A percentile compares a stretch with the other conserved stretches of the same genome.
Conservation (phyloP, 2,888 invertebrate genomes). For the Stomorhina lunata region DNA sequence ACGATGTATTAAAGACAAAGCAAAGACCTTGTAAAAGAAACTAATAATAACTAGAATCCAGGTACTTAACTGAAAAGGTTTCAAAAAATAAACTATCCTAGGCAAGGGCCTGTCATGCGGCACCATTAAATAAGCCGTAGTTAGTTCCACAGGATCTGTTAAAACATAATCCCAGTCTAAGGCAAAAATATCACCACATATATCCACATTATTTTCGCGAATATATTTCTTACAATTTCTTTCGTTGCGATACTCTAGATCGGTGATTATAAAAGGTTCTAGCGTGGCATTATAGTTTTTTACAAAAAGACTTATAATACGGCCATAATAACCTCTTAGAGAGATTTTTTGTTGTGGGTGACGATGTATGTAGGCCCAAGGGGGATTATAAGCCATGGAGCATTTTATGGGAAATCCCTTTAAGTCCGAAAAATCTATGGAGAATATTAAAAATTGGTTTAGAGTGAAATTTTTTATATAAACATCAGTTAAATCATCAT, state of each 20-base stretch:
- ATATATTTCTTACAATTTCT: slow-evolving; percentile 9
- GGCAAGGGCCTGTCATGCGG: slow-evolving; percentile 8
- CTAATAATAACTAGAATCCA: not conserved
- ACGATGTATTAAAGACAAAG: slow-evolving; percentile 1
- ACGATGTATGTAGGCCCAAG: slow-evolving; percentile 27
- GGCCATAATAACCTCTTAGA: slow-evolving; percentile 17
- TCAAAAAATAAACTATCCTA: not conserved
- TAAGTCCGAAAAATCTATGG: not conserved
- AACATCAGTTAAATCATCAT: not conserved
- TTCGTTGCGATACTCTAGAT: not conserved
- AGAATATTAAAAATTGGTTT: not conserved
- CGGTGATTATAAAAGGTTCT: not conserved
- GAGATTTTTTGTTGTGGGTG: not conserved
- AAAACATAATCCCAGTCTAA: not conserved
- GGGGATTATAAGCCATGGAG: slow-evolving; percentile 25
- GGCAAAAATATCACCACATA: slow-evolving; percentile 41
- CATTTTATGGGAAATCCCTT: slow-evolving; percentile 29
- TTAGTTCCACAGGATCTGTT: not conserved
- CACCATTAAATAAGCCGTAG: not conserved
- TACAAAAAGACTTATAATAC: slow-evolving; percentile 18
- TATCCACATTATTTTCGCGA: not conserved
- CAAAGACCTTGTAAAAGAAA: not conserved
- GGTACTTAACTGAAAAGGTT: not conserved
- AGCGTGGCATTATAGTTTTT: slow-evolving; percentile 25
- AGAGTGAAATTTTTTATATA: not conserved